Percentiles rank a stretch among this genome's conserved stretches.
phyloP scores from a whole-genome alignment of 1,140 invertebrate genomes.

The Cydia amplana region DNA sequence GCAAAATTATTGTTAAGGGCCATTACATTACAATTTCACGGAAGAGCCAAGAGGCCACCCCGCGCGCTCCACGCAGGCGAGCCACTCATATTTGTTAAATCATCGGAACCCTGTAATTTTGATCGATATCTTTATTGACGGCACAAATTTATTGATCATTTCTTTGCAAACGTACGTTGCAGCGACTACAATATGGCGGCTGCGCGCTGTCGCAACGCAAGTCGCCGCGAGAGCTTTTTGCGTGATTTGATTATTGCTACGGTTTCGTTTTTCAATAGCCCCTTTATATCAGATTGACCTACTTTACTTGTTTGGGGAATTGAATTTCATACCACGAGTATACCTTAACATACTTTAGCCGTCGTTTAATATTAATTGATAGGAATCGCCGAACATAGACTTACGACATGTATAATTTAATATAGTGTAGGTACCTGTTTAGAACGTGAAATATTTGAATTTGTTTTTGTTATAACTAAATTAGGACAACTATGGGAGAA shows the following conservation, averaged over 20 bases:
- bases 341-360: not conserved
- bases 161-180: slow-evolving; percentile 67
- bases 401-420: not conserved
- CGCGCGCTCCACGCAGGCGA: slow-evolving; percentile 55
- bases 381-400: not conserved
- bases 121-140: slow-evolving; percentile 78
- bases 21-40: slow-evolving; percentile 69
- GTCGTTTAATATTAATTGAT: slow-evolving; percentile 23
- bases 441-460: no score
- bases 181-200: slow-evolving; percentile 66
- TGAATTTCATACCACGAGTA: slow-evolving; percentile 53
- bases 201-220: slow-evolving; percentile 56
- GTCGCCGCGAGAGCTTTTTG: slow-evolving; percentile 57
- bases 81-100: slow-evolving; percentile 75
- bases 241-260: slow-evolving; percentile 66
- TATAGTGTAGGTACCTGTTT: not conserved
- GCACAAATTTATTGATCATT: slow-evolving; percentile 76
- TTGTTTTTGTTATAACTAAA: no score
- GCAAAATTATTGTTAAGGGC: slow-evolving; percentile 66
- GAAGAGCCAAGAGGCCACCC: slow-evolving; percentile 71
- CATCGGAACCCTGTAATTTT: slow-evolving; percentile 78
- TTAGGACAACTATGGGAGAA: no score
- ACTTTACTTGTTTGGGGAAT: slow-evolving; percentile 65
- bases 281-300: slow-evolving; percentile 73
- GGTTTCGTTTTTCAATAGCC: slow-evolving; percentile 75